Conservation (phyloP, 2,113 vertebrate species). For the Chrysemys picta region DNA sequence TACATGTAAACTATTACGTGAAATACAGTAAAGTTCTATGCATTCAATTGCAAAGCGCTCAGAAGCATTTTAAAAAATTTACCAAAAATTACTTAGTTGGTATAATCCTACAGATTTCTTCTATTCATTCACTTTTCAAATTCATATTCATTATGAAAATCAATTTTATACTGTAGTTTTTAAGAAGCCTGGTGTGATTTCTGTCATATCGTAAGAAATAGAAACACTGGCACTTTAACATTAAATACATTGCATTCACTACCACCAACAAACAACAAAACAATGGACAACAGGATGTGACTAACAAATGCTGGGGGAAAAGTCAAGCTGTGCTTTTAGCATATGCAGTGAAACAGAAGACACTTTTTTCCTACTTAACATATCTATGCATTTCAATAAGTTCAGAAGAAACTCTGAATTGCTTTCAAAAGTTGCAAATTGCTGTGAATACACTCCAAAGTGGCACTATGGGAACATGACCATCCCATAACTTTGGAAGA, state of each 20-base stretch:
- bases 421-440: constrained; percentile 69
- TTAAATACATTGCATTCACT: constrained; percentile 72
- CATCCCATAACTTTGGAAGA: not conserved
- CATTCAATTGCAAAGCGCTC: not conserved
- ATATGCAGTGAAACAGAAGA: constrained; percentile 73
- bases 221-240: constrained; percentile 36
- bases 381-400: constrained; percentile 74
- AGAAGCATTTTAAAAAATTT: not conserved
- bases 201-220: constrained; percentile 7
- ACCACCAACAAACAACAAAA: constrained; percentile 69
- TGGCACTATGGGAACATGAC: constrained; percentile 12
- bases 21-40: constrained; percentile 12
- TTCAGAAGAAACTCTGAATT: constrained; percentile 54
- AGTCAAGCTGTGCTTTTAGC: constrained; percentile 74
- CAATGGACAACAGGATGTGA: constrained; percentile 76
- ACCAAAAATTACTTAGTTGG: not conserved
- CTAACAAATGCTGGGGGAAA: constrained; percentile 68
- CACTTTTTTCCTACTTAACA: constrained; percentile 56
- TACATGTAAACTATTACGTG: not conserved
- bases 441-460: constrained; percentile 53
- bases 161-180: not conserved
- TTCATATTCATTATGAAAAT: not conserved
- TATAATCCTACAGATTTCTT: constrained; percentile 34
- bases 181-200: not conserved
- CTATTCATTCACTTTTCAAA: constrained; percentile 27